Evolutionary conservation across 2,113 vertebrate species (phyloP), one percentile per base, ranked within the genome.

Genomic region (Myxocyprinus asiaticus): DNA sequence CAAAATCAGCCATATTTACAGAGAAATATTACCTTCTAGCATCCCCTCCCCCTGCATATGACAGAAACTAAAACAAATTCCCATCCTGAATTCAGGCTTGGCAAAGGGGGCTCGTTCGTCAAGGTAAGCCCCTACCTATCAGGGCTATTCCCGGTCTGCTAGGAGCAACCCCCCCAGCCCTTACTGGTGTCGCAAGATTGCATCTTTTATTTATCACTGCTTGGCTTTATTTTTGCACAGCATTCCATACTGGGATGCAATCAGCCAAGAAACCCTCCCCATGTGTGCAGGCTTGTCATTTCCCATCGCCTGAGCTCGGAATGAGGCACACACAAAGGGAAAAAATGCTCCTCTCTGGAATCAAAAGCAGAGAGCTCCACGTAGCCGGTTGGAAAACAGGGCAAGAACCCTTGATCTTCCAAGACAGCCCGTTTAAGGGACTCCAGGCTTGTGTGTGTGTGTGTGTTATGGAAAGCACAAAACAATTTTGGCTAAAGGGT

Each of bases 201-300:
- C 94, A 96, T 97, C 94, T 97, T 97, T 98, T 97, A 96, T 98
- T 97, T 96, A 97, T 96, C 93, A 50, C 92, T 90, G 89, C 91
- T 95, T 93, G 93, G 94, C 94, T 96, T 95, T 94, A 95, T 95
- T 96, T 96, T 97, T 93, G 94, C 94, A 94, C 93, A 87, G 93
- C 95, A 98, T 98, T 97, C 96, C 94, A 94, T 90, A 92, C 92
- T 93, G 90, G 96, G 95, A 96, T 92, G 95, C 94, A 98, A 96
- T 96, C 94, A 96, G 94, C 95, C 94, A 96, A 95, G 93, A 94
- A 95, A 93, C 94, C 93, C 95, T 96, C 94, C 94, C 95, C 94
- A 87, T 92, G 89, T 10, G 11, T 4, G 89, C 92, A 92, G 89
- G 94, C 93, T 94, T 97, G 96, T 97, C 97, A 96, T 94, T 94